Evolutionary conservation across 2,888 invertebrate genomes (phyloP), one percentile per base, ranked within the genome.

Genomic region (Tanaodytes sp.): DNA sequence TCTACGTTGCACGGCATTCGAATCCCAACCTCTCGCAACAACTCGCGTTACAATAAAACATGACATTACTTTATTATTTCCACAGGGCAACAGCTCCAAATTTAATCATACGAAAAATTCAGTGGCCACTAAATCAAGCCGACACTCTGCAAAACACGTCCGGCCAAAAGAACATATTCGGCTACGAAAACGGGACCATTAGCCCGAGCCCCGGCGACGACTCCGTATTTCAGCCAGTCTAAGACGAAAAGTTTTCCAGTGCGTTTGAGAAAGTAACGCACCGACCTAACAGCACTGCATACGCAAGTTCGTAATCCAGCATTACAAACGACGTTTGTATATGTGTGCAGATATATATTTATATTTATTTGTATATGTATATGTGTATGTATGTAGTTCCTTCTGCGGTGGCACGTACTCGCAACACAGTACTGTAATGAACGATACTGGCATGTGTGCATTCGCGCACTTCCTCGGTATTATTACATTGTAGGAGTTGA

Each of bases 401-500:
- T 42, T 57, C 48, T 62, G 62, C 23, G 63, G 58, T 54, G 20
- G 42, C 43, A 33, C 49, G 23, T 52, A 54, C 59, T 64, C 51
- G 59, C 19, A 16, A 30, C 30, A 23, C 45, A 19, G 30, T 37
- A 31, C 18, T 37, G 54, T 64, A 69, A 69, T 69, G 69, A 69
- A 69, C 64, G 64, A 58, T 64, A 54, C 59, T 48, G 48, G 42
- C 70, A 57, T 66, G 69, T 68, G 42, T 68, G 46, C 63, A 46
- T 39, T 59, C 55, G 69, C 64, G 62, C 33, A 54, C 63, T 49
- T 36, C 55, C 68, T 45, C 49, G 62, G 64, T 76, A 78, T 80
- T 78, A 80, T 80, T 80, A 75, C 80, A 77, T 78, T 78, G 79
- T 79, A 73, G 73, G 64, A 49, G 73, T 75, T 79, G 79, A 80